A percentile compares a stretch with the other conserved stretches of the same genome.
These are phyloP conservation scores for Probosciger aterrimus DNA, from an alignment of 2,113 vertebrate species.

Conservation along the genomic window DNA sequence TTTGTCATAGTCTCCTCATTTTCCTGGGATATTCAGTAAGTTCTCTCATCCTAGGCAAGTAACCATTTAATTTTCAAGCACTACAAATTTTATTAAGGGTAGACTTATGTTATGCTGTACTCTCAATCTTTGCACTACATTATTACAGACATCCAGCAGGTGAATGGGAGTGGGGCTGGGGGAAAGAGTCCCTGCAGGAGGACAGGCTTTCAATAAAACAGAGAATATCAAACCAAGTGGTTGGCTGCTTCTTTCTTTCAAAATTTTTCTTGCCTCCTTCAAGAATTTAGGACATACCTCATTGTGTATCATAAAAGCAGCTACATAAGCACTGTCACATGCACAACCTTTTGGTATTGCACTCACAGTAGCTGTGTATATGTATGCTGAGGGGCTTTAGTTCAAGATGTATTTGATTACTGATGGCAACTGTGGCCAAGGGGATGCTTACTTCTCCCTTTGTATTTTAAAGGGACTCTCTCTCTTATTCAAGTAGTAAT, in stretches of 20 bases:
- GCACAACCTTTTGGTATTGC: background rate
- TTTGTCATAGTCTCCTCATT: background rate
- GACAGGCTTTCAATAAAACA: background rate
- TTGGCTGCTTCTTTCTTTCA: background rate
- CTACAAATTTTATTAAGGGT: background rate
- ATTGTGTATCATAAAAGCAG: background rate
- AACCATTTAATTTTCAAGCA: background rate
- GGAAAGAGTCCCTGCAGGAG: background rate
- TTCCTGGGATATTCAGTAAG: background rate
- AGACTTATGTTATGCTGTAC: background rate
- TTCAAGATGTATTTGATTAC: background rate
- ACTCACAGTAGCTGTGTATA: background rate
- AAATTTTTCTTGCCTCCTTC: background rate
- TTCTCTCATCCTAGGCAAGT: background rate
- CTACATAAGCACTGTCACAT: background rate
- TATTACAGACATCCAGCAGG: background rate
- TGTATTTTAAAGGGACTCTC: background rate
- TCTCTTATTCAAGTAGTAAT: background rate
- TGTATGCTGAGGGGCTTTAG: background rate
- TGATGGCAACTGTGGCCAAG: background rate
- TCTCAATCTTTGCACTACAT: background rate
- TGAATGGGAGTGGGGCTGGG: background rate
- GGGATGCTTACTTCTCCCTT: background rate
- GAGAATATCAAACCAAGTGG: background rate
- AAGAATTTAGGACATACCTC: background rate